phyloP scores from a whole-genome alignment of 1,140 invertebrate species.

The Drosophila ogumai region DNA sequence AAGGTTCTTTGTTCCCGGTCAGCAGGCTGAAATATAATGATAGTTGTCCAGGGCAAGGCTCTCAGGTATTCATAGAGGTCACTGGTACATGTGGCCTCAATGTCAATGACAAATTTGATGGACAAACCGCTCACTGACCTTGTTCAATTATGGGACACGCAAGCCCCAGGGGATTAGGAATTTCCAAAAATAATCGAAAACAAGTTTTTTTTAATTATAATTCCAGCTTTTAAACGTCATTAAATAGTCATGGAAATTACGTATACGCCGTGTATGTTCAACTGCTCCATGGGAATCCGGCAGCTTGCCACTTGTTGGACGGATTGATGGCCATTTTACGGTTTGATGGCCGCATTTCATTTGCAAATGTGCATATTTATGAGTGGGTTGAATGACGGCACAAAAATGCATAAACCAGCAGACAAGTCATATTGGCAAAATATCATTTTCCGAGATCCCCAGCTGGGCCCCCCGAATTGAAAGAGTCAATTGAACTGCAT shows the following conservation, averaged over 20 bases:
- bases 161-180: not conserved
- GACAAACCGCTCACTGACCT: constrained; percentile 17
- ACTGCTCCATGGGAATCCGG: constrained; percentile 14
- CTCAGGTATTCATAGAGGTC: constrained; percentile 32
- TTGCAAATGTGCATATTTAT: constrained; percentile 57
- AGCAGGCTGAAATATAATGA: constrained; percentile 10
- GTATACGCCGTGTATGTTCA: constrained; percentile 19
- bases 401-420: constrained; percentile 26
- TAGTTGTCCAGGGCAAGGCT: not conserved
- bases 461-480: constrained; percentile 2
- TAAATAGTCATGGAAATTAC: constrained; percentile 44
- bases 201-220: constrained; percentile 29
- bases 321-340: constrained; percentile 20
- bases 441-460: constrained; percentile 18
- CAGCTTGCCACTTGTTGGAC: constrained; percentile 48
- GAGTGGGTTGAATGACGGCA: not conserved
- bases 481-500: constrained; percentile 20
- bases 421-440: constrained; percentile 36
- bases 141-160: constrained; percentile 27
- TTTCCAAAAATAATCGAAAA: constrained; percentile 5
- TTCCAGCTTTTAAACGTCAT: constrained; percentile 28
- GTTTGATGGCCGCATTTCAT: constrained; percentile 50
- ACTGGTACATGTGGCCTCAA: constrained; percentile 40
- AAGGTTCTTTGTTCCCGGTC: constrained; percentile 15
- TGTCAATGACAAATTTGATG: constrained; percentile 35